phyloP scores from a whole-genome alignment of 1,140 invertebrate genomes.

The Rhagoletis zephyria region DNA sequence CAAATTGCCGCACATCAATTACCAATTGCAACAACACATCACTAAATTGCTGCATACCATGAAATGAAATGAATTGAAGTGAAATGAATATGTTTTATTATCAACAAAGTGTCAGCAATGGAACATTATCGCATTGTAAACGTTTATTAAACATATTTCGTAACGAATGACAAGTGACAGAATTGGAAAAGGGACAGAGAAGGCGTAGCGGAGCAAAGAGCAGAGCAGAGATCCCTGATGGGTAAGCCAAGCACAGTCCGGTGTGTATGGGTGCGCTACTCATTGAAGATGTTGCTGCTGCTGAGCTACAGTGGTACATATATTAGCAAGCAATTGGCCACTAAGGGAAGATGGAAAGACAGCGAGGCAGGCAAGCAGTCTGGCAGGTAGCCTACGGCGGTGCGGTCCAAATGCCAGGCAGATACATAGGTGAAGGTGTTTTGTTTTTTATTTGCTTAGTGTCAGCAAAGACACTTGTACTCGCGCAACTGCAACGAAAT shows the following conservation, averaged over 20 bases:
- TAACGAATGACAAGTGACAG: constrained; percentile 44
- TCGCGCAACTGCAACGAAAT: not conserved
- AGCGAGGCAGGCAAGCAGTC: not conserved
- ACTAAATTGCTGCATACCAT: constrained; percentile 25
- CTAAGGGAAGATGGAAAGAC: not conserved
- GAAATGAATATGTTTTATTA: constrained; percentile 50
- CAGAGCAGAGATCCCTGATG: not conserved
- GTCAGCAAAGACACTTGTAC: not conserved
- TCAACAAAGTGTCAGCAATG: constrained; percentile 37
- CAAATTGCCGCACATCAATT: constrained; percentile 44
- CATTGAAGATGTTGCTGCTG: constrained; percentile 3
- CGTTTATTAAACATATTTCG: constrained; percentile 52
- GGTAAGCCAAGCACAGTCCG: not conserved
- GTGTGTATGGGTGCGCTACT: not conserved
- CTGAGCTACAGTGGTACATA: not conserved
- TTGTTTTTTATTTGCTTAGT: not conserved
- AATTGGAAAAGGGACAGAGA: not conserved
- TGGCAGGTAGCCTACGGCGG: not conserved
- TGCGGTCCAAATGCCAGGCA: not conserved
- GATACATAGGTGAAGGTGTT: not conserved
- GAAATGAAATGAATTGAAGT: constrained; percentile 12
- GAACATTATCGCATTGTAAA: constrained; percentile 49
- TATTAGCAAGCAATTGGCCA: not conserved
- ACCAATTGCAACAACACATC: not conserved
- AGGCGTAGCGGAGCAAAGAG: not conserved